Conservation (phyloP, 2,797 vertebrate genomes). For the Dendrocincla fuliginosa region DNA sequence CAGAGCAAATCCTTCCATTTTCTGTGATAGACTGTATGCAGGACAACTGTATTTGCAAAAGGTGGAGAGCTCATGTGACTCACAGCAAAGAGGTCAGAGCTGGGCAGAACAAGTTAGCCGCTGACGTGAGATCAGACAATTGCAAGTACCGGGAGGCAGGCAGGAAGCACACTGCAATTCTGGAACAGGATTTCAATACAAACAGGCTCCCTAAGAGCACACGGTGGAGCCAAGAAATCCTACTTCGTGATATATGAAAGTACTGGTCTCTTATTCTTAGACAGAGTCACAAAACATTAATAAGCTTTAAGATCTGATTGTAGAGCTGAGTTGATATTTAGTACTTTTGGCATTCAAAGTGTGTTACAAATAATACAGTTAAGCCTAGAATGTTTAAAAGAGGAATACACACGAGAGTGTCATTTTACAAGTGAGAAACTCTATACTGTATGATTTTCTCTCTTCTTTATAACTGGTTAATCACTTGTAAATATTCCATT, state of each 20-base stretch:
- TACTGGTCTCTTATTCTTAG: not conserved
- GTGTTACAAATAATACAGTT: not conserved
- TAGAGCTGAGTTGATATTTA: not conserved
- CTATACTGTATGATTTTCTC: not conserved
- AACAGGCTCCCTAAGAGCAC: not conserved
- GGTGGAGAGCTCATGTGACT: conserved; percentile 34
- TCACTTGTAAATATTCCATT: not conserved
- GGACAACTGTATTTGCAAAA: conserved; percentile 24
- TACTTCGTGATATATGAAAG: not conserved
- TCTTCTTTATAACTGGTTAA: not conserved
- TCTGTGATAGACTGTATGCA: not conserved
- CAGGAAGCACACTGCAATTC: not conserved
- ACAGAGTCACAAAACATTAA: not conserved
- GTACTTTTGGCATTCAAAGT: not conserved
- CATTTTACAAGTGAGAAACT: not conserved
- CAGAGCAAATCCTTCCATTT: not conserved
- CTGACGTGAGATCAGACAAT: not conserved
- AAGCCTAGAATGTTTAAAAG: not conserved
- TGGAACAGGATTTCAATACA: not conserved
- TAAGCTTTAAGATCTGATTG: not conserved
- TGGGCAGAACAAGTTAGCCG: not conserved
- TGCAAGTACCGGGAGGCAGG: not conserved
- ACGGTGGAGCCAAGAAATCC: not conserved
- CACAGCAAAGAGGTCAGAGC: not conserved
- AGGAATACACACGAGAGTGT: not conserved